Evolutionary conservation across 2,888 invertebrate genomes (phyloP).

Genomic region (Tetranychus piercei): DNA sequence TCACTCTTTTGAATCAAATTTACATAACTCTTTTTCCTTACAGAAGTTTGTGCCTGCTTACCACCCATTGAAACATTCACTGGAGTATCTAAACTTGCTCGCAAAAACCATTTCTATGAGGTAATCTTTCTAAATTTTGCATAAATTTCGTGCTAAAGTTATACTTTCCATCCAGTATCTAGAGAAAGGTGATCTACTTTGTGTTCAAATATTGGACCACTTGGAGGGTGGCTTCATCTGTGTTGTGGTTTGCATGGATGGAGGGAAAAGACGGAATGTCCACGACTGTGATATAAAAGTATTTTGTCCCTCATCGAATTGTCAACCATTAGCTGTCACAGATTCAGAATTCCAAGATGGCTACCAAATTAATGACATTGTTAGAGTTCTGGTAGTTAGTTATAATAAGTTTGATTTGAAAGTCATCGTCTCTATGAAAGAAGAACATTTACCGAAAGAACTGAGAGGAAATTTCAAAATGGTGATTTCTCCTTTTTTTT

Average conservation of each 20-base stretch:
- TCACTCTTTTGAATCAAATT: neutral
- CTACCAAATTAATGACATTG: neutral
- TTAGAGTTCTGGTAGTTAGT: neutral
- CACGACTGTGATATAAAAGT: neutral
- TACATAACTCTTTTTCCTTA: neutral
- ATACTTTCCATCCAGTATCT: neutral
- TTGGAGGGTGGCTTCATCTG: neutral
- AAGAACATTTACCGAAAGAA: neutral
- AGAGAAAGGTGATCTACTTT: neutral
- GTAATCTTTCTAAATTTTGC: neutral
- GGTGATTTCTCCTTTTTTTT: neutral
- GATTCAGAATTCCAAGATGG: neutral
- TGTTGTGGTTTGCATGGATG: neutral
- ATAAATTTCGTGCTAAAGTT: neutral
- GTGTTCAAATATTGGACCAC: neutral
- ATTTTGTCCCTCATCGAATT: neutral
- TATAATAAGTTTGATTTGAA: neutral
- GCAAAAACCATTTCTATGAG: neutral
- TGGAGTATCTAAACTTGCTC: neutral
- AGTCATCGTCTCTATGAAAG: neutral
- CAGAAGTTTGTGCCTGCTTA: neutral
- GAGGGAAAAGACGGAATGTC: neutral
- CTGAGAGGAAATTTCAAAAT: neutral
- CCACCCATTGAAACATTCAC: neutral
- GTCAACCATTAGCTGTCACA: neutral